Conservation (phyloP, 2,888 invertebrate species). For the Acanthosepion esculentum region DNA sequence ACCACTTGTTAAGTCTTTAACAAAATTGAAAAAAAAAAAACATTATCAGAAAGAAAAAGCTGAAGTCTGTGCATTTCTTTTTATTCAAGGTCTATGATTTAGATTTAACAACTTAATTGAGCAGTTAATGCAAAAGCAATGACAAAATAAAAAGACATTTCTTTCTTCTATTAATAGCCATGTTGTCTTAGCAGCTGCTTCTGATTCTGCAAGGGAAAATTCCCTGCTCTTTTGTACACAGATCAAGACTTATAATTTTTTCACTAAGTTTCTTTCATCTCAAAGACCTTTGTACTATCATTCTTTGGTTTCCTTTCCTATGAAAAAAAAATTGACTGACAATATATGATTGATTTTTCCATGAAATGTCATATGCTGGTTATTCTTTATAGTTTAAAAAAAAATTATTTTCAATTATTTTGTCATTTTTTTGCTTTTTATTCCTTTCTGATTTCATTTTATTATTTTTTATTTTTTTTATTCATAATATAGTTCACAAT, state of each 20-base stretch:
- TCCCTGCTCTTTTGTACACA: neutral
- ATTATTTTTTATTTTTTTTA: neutral
- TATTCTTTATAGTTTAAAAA: neutral
- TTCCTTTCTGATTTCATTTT: neutral
- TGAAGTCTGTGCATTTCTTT: neutral
- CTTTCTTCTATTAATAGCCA: neutral
- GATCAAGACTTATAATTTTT: neutral
- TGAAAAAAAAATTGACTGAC: neutral
- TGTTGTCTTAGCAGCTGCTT: neutral
- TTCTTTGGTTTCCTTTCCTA: neutral
- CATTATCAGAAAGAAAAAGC: no score
- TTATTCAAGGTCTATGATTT: neutral
- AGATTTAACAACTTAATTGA: neutral
- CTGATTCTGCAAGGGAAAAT: neutral
- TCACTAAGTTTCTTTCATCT: neutral
- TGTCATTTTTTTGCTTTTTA: neutral
- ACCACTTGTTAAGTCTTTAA: no score
- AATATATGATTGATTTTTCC: neutral
- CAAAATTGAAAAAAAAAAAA: no score
- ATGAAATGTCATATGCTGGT: neutral
- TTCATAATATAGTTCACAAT: neutral
- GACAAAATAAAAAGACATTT: neutral
- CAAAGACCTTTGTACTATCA: neutral
- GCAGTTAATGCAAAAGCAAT: neutral
- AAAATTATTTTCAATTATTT: neutral